Percentiles rank a stretch among this genome's conserved stretches.
Evolutionary conservation across 2,113 vertebrate genomes (phyloP).

Genomic region (Cettia cetti): DNA sequence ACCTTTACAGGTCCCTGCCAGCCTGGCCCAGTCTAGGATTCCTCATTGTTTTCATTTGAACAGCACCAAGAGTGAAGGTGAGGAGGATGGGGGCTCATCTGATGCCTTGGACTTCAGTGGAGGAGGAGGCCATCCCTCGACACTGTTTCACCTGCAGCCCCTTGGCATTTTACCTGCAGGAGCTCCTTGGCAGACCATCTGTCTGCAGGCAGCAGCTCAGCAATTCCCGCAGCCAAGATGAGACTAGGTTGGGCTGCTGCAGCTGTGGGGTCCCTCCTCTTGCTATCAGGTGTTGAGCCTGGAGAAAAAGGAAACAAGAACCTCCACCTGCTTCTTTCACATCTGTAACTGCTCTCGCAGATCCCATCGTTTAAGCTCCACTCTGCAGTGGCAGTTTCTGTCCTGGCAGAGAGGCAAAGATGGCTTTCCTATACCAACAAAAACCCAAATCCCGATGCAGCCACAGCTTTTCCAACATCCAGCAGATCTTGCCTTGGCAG

Average conservation of each 20-base stretch:
- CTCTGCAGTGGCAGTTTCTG: no score
- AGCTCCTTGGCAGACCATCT: conserved; percentile 94
- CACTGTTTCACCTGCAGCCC: not conserved
- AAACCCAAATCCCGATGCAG: no score
- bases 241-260: conserved; percentile 91
- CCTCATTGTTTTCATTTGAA: not conserved
- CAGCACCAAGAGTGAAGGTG: no score
- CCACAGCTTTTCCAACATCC: no score
- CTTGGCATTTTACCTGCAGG: conserved; percentile 80
- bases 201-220: conserved; percentile 93
- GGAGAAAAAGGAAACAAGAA: not conserved
- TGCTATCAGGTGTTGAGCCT: conserved; percentile 82
- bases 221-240: conserved; percentile 87
- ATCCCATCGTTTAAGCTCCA: no score
- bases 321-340: not conserved
- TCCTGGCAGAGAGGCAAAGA: no score
- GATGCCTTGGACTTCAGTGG: not conserved
- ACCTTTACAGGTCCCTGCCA: not conserved
- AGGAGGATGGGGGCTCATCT: no score
- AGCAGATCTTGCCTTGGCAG: no score
- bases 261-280: conserved; percentile 91
- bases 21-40: not conserved
- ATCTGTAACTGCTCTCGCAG: no score
- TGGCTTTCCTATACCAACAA: no score
- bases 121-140: not conserved